Percentiles rank a stretch among this genome's conserved stretches.
Evolutionary conservation across 2,797 vertebrate genomes (phyloP).

Genomic region (Oreochromis grahami): DNA sequence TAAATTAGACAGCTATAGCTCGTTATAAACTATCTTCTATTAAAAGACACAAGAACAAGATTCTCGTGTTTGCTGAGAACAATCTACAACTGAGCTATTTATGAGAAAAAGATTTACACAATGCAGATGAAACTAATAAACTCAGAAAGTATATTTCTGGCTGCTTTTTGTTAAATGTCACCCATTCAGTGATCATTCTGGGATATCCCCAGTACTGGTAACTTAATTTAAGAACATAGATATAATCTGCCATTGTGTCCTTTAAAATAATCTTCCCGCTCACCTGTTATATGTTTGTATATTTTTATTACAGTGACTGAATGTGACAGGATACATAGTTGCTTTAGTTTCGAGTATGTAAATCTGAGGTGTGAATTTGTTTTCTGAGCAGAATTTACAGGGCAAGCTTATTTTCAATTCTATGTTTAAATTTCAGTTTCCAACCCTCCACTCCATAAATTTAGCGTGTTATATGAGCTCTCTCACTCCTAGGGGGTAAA

Average conservation of each 20-base stretch:
- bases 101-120: not conserved
- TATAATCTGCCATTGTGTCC: not conserved
- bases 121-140: not conserved
- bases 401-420: not conserved
- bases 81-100: not conserved
- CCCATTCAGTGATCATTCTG: not conserved
- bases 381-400: not conserved
- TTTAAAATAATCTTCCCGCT: not conserved
- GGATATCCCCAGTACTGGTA: not conserved
- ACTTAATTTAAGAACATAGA: not conserved
- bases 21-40: not conserved
- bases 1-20: not conserved
- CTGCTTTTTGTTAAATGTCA: not conserved
- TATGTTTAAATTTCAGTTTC: not conserved
- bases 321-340: not conserved
- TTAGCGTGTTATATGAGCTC: not conserved
- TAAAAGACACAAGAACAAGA: not conserved
- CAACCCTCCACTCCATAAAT: not conserved
- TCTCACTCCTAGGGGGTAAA: fast-evolving
- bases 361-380: not conserved
- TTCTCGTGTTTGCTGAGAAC: not conserved
- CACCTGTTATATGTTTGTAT: not conserved
- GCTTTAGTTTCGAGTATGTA: not conserved
- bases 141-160: not conserved
- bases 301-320: not conserved